Evolutionary conservation across 1,140 invertebrate genomes (phyloP).

Genomic region (Monomorium pharaonis): DNA sequence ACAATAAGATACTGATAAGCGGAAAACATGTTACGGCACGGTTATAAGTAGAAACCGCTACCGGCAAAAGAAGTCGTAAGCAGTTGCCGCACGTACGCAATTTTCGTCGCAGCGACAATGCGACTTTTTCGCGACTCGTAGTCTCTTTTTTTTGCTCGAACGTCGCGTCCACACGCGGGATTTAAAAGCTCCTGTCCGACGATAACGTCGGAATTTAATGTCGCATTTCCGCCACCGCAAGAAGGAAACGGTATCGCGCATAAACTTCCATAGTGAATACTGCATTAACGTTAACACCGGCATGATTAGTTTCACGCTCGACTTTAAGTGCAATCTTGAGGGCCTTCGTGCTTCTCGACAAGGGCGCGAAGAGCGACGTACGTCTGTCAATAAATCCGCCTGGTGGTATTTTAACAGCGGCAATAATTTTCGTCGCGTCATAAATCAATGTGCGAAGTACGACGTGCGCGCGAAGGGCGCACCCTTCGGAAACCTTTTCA

Average conservation of each 20-base stretch:
- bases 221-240: neutral
- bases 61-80: constrained; percentile 75
- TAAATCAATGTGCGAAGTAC: constrained; percentile 76
- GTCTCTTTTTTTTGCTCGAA: constrained; percentile 47
- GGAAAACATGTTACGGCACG: constrained; percentile 67
- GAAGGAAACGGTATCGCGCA: neutral
- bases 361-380: constrained; percentile 41
- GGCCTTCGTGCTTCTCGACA: constrained; percentile 58
- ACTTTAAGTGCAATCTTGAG: constrained; percentile 48
- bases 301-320: constrained; percentile 60
- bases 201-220: constrained; percentile 25
- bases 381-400: constrained; percentile 68
- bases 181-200: constrained; percentile 24
- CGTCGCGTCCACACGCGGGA: constrained; percentile 48
- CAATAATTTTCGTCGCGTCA: constrained; percentile 78
- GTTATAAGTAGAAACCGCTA: constrained; percentile 75
- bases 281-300: neutral
- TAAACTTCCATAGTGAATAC: neutral
- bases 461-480: constrained; percentile 51
- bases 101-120: constrained; percentile 70
- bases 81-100: constrained; percentile 81
- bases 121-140: constrained; percentile 48
- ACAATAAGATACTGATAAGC: constrained; percentile 79
- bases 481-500: constrained; percentile 25
- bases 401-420: constrained; percentile 76